Percentiles rank a stretch among this genome's conserved stretches.
Conservation (phyloP, 2,888 invertebrate genomes). For the Oconnorella tubifera region DNA sequence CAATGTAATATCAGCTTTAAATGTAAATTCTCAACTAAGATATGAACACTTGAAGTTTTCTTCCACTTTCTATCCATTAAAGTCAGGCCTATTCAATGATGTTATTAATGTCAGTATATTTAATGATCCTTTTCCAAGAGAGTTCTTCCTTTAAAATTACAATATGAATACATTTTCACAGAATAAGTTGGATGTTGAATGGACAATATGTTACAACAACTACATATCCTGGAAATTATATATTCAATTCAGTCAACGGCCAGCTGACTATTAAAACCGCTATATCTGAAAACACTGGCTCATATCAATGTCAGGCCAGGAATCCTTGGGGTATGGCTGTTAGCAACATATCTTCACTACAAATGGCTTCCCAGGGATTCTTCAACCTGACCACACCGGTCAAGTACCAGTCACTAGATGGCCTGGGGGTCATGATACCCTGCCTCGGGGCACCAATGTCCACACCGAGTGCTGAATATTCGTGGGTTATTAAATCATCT, state of each 20-base stretch:
- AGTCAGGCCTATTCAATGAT: too few species aligned
- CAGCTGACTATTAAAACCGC: not conserved
- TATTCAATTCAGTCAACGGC: not conserved
- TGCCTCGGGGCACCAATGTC: conserved; percentile 1
- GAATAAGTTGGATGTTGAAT: too few species aligned
- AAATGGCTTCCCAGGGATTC: not conserved
- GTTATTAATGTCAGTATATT: too few species aligned
- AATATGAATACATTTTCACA: too few species aligned
- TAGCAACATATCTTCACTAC: not conserved
- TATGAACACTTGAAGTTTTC: too few species aligned
- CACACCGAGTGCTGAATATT: not conserved
- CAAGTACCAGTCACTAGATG: not conserved
- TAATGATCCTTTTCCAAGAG: too few species aligned
- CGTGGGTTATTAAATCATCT: not conserved
- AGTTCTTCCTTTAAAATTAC: too few species aligned
- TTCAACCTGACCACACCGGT: not conserved
- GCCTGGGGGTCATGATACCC: not conserved
- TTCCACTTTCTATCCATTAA: too few species aligned
- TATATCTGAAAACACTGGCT: not conserved
- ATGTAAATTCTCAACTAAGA: too few species aligned
- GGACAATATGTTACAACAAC: too few species aligned
- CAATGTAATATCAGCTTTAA: too few species aligned
- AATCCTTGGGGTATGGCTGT: not conserved
- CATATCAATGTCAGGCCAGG: not conserved
- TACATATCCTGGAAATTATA: too few species aligned